Base-by-base conservation (phyloP, 2,797 vertebrate genomes). In the Pelodytes ibericus region DNA sequence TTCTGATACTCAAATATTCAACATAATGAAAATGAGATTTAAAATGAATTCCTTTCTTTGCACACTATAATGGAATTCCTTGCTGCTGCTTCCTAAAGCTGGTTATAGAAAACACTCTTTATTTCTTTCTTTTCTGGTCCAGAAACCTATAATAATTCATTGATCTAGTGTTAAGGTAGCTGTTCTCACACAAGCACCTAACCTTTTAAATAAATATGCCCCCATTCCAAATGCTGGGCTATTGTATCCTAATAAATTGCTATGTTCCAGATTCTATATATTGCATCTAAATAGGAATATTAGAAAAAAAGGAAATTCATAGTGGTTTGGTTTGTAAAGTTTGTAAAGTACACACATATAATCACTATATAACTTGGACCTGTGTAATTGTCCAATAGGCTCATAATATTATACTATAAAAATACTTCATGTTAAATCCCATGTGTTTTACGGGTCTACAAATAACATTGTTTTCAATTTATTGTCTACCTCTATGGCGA, bases 41-140 rank as follows among this genome's bases (percentile, higher is more conserved):
- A 36, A 57, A 75, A 69, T 53, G 16, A 61, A 36, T 63, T 70
- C 39, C 56, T 76, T 76, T 62, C 11, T 44, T 22, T 22, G 13
- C 18, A 62, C 33, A 63, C 60, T 76, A 56, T 56, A 62, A 69
- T 62, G 44, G n/a, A 69, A 75, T 33, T 6, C 73, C 41, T 33
- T 41, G 30, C 74, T 6, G 29, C 70, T 70, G 44, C 56, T 44
- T 62, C 26, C 11, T 30, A 76, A 2, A 39, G n/a, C 51, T 44
- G 16, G 47, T 71, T 76, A 76, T 22, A 44, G 70, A 71, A 76
- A 59, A 24, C 59, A 36, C 10, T 31, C 16, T 56, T 69, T 63
- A 71, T 63, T 64, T 56, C 53, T 33, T 76, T 70, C 9, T 16
- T 65, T 73, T 70, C 47, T 71, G 29, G 25, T 31, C 51, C n/a